phyloP scores from a whole-genome alignment of 1,140 invertebrate genomes.

The Drosophila pachea region DNA sequence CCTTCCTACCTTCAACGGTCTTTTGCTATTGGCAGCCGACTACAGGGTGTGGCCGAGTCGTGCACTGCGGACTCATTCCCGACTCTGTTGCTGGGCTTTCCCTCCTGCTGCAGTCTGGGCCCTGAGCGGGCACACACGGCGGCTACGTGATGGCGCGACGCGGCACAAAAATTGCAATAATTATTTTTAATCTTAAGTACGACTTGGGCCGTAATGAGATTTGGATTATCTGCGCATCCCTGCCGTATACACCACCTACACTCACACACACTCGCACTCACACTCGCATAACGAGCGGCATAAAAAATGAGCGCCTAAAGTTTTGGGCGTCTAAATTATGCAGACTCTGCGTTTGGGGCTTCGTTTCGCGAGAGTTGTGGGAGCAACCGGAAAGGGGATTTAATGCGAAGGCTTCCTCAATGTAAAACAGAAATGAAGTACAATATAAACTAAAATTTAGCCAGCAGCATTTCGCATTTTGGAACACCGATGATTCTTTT shows the following conservation, averaged over 20 bases:
- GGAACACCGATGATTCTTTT: no score
- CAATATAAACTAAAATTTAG: no score
- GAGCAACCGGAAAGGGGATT: constrained; percentile 20
- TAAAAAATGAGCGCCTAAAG: constrained; percentile 33
- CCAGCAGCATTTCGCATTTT: no score
- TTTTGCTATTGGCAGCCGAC: no score
- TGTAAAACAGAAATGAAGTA: no score
- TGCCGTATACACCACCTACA: constrained; percentile 9
- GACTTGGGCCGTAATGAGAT: constrained; percentile 75
- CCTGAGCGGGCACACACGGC: constrained; percentile 31
- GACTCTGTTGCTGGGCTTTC: neutral
- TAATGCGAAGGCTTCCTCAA: constrained; percentile 12
- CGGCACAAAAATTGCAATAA: constrained; percentile 75
- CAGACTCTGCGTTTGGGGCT: constrained; percentile 4
- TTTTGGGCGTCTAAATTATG: constrained; percentile 39
- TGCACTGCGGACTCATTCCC: no score
- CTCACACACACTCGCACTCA: constrained; percentile 1
- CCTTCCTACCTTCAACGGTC: no score
- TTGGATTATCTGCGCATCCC: constrained; percentile 68
- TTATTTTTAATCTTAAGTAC: constrained; percentile 78
- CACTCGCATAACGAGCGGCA: constrained; percentile 14
- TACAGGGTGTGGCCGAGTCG: no score
- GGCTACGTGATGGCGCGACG: constrained; percentile 65
- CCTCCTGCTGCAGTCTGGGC: constrained; percentile 3
- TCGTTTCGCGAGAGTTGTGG: neutral